phyloP scores from a whole-genome alignment of 2,888 invertebrate genomes.

The Campopleginae sp. region DNA sequence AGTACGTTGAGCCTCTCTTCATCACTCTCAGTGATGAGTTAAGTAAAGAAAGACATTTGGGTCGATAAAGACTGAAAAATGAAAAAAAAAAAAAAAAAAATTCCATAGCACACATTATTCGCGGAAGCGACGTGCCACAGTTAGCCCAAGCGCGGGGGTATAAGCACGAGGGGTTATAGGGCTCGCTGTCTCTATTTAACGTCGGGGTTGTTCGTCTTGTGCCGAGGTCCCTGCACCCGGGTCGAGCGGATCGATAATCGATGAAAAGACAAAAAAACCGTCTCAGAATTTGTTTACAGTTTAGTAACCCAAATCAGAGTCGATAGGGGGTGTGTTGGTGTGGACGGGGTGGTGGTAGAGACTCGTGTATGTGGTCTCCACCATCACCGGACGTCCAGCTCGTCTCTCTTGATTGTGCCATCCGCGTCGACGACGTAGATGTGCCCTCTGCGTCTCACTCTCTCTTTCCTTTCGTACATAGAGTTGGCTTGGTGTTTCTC shows the following conservation, averaged over 20 bases:
- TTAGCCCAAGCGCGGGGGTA: constrained; percentile 37
- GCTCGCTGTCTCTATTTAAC: constrained; percentile 40
- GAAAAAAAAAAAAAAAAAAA: constrained; percentile 8
- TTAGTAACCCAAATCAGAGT: constrained; percentile 82
- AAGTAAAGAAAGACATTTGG: constrained; percentile 35
- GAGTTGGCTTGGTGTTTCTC: constrained; percentile 5
- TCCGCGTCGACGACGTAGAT: constrained; percentile 41
- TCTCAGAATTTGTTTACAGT: constrained; percentile 82
- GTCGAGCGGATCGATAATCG: constrained; percentile 80
- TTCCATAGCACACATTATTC: constrained; percentile 70
- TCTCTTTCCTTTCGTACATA: constrained; percentile 26
- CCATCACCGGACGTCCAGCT: constrained; percentile 50
- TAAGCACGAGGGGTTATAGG: constrained; percentile 12
- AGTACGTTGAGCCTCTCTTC: constrained; percentile 17
- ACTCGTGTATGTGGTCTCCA: constrained; percentile 12
- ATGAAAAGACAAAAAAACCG: constrained; percentile 75
- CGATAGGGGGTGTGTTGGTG: constrained; percentile 43
- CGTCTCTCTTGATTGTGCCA: constrained; percentile 42
- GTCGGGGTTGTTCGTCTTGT: constrained; percentile 63
- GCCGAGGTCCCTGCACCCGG: constrained; percentile 79
- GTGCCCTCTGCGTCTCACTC: constrained; percentile 6
- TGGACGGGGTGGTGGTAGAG: constrained; percentile 19
- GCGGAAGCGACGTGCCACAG: constrained; percentile 68
- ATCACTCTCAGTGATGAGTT: constrained; percentile 25
- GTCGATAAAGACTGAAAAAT: constrained; percentile 16